A percentile compares a stretch with the other conserved stretches of the same genome.
These are phyloP conservation scores for Drosophila sulfurigaster DNA, from an alignment of 1,140 invertebrate genomes.

Conservation along the genomic window DNA sequence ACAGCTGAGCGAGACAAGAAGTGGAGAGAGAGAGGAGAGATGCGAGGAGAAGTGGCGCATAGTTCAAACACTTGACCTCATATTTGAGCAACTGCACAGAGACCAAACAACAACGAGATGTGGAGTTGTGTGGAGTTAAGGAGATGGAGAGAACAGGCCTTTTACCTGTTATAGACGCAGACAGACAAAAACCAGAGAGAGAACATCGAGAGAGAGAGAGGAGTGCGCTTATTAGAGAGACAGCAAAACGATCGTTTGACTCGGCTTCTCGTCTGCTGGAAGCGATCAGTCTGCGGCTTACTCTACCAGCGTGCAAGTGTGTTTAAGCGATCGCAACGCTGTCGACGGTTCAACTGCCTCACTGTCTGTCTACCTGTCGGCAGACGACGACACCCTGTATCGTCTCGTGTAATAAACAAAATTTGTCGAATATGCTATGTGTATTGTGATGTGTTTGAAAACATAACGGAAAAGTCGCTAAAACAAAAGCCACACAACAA, in stretches of 20 bases:
- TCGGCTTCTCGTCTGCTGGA: conserved; percentile 20
- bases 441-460: background rate
- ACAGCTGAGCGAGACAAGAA: conserved; percentile 19
- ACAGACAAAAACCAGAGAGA: background rate
- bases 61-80: conserved; percentile 78
- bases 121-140: background rate
- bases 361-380: background rate
- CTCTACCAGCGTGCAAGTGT: conserved; percentile 51
- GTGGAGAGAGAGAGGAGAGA: conserved; percentile 6
- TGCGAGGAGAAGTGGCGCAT: conserved; percentile 32
- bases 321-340: conserved; percentile 25
- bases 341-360: background rate
- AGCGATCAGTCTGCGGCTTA: conserved; percentile 63
- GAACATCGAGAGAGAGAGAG: background rate
- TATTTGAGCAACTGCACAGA: conserved; percentile 71
- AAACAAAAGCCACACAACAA: conserved; percentile 6
- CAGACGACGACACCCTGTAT: background rate
- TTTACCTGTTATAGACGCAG: conserved; percentile 39
- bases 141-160: conserved; percentile 33
- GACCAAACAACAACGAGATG: conserved; percentile 11
- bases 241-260: conserved; percentile 36
- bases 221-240: conserved; percentile 23
- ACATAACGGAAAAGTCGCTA: conserved; percentile 4
- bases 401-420: conserved; percentile 7
- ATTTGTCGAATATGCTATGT: background rate